Evolutionary conservation across 2,113 vertebrate species (phyloP).

Genomic region (Sakesphorus luctuosus): DNA sequence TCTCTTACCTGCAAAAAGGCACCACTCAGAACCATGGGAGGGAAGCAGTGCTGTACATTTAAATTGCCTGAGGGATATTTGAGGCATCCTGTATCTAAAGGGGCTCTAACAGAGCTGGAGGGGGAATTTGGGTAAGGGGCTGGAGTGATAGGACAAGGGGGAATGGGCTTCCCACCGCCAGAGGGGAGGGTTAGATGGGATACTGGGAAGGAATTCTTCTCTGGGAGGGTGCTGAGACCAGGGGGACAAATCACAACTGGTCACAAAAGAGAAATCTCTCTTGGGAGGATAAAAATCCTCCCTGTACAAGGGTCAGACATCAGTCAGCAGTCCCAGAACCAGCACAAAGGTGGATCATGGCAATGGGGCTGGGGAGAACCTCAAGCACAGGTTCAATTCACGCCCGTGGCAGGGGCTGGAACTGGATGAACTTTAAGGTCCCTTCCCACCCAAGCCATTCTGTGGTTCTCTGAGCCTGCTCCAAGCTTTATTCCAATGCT

Average conservation of each 20-base stretch:
- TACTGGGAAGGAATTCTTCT: not conserved
- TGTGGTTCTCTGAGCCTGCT: not conserved
- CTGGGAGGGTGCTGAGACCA: not conserved
- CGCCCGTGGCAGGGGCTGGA: not conserved
- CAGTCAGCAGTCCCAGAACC: not conserved
- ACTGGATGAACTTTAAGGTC: not conserved
- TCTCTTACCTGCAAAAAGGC: not conserved
- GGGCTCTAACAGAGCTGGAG: not conserved
- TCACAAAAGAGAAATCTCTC: not conserved
- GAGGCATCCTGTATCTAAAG: not conserved
- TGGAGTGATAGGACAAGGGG: not conserved
- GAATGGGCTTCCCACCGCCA: not conserved
- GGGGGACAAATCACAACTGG: not conserved
- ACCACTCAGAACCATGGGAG: not conserved
- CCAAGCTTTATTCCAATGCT: not conserved
- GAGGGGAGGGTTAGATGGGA: not conserved
- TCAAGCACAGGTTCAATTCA: not conserved
- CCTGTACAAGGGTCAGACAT: not conserved
- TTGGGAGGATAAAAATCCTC: not conserved
- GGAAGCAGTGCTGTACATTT: not conserved
- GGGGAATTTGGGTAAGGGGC: rapidly evolving
- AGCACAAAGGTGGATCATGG: not conserved
- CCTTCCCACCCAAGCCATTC: not conserved
- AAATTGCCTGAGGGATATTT: not conserved
- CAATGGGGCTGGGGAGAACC: not conserved